Conservation (phyloP, 2,888 invertebrate genomes). For the Trichopoda pennipes region DNA sequence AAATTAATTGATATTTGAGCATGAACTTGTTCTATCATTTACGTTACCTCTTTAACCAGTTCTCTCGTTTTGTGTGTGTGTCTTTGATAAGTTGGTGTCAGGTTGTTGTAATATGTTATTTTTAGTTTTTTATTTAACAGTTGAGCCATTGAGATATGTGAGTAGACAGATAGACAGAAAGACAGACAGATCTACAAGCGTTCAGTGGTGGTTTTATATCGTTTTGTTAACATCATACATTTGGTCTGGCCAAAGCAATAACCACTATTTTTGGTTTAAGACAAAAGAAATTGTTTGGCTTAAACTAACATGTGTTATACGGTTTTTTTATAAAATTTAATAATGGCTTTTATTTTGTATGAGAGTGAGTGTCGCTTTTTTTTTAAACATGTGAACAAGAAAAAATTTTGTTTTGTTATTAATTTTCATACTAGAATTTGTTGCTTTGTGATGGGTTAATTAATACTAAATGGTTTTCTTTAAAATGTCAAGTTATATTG, state of each 20-base stretch:
- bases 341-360: conserved; percentile 7
- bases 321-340: conserved; percentile 7
- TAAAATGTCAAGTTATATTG: conserved; percentile 51
- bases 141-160: conserved; percentile 42
- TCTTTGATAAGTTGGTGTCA: conserved; percentile 49
- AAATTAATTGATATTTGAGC: conserved; percentile 65
- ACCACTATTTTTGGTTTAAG: conserved; percentile 65
- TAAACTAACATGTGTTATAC: conserved; percentile 59
- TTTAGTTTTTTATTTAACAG: conserved; percentile 10
- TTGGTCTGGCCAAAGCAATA: conserved; percentile 53
- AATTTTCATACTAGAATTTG: no score
- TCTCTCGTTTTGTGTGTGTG: conserved; percentile 2
- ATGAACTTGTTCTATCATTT: conserved; percentile 53
- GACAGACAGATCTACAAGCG: conserved; percentile 16
- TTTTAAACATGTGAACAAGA: conserved; percentile 16
- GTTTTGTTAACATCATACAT: conserved; percentile 29
- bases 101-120: conserved; percentile 36
- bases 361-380: not conserved
- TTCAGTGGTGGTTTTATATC: conserved; percentile 50
- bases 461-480: conserved; percentile 58
- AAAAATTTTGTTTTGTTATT: not conserved
- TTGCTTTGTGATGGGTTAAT: conserved; percentile 59
- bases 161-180: not conserved
- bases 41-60: not conserved
- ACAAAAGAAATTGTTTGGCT: conserved; percentile 47